Evolutionary conservation across 2,888 invertebrate species (phyloP), one percentile per base, ranked within the genome.

Genomic region (Lissonota sp.): DNA sequence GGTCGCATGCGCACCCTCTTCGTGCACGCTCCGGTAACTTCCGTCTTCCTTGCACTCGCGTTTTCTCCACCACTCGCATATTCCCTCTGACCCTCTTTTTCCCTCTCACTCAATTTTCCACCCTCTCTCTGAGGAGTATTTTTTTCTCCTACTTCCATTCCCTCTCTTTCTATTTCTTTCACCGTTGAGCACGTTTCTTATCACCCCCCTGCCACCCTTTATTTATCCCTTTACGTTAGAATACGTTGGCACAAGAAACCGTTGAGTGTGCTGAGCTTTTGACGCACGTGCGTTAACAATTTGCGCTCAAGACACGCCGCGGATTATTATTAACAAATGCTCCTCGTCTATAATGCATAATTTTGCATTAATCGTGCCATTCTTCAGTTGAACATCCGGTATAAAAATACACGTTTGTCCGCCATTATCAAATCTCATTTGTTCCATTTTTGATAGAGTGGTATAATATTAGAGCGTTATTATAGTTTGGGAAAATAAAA

Each of bases 71-170:
- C 74, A 51, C 60, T 75, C 53, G 51, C 49, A 66, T 67, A 14
- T 53, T 46, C 55, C n/a, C 53, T 69, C 62, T 57, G 60, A 44
- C 69, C 14, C 55, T 7, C 60, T 63, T 44, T n/a, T 60, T 70
- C 55, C 63, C 16, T 72, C 60, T 73, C 60, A 5, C 49, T 64
- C 58, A 51, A 60, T 72, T 72, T 67, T 67, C 26, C 64, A 40
- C 58, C 46, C 42, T 64, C 57, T 70, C 49, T 10, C 12, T 5
- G 26, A 26, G 40, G 44, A 44, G 26, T 42, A 42, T 63, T 49
- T 51, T 37, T 39, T 10, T 40, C 26, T 26, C 26, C 26, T 3
- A 26, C 26, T 26, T 3, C 26, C 26, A 26, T 26, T 26, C 26
- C 26, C 26, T 26, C 26, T 26, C 26, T 26, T 3, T 26, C 26